Evolutionary conservation across 2,113 vertebrate genomes (phyloP).

Genomic region (Notiomystis cincta): DNA sequence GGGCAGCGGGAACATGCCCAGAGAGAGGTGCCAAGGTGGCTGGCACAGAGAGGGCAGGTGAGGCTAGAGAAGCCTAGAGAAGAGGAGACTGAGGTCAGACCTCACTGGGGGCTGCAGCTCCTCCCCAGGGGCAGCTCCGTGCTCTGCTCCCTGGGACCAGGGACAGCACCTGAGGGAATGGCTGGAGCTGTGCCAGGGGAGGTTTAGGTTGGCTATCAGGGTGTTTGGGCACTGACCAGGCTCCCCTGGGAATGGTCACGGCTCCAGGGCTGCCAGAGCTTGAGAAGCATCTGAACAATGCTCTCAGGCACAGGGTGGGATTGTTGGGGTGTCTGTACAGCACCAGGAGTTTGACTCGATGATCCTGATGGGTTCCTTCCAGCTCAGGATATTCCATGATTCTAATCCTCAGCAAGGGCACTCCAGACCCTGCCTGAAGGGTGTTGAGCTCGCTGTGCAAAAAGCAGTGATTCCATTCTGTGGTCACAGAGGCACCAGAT

Average conservation of each 20-base stretch:
- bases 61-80: background rate
- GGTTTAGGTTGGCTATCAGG: background rate
- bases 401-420: background rate
- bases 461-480: background rate
- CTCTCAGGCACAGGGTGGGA: background rate
- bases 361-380: background rate
- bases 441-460: fast-evolving
- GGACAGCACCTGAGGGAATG: fast-evolving
- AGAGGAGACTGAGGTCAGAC: background rate
- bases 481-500: background rate
- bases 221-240: fast-evolving
- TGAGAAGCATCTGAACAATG: fast-evolving
- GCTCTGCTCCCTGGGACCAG: background rate
- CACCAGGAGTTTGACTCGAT: fast-evolving
- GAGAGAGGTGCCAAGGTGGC: background rate
- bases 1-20: background rate
- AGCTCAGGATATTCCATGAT: background rate
- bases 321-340: background rate
- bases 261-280: background rate
- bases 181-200: background rate
- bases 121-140: fast-evolving
- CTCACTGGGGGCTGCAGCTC: fast-evolving
- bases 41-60: background rate
- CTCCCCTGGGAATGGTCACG: background rate
- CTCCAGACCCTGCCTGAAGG: background rate